Evolutionary conservation across 2,888 invertebrate species (phyloP), one percentile per base, ranked within the genome.

Genomic region (Phragmatobia fuliginosa): DNA sequence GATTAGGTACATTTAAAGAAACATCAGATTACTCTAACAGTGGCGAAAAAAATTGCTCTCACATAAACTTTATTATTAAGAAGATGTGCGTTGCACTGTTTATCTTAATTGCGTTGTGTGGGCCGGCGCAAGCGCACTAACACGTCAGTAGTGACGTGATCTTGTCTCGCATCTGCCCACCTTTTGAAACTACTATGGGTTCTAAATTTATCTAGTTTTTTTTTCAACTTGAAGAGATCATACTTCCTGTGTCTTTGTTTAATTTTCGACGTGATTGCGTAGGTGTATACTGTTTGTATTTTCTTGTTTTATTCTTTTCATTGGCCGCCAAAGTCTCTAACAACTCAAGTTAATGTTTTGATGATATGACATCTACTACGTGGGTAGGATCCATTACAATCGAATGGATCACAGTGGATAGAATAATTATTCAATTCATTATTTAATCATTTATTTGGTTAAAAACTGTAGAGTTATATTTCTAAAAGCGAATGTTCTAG

Each of bases 111-210:
- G 85, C 83, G 41, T 62, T 80, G 81, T 81, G 81, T 83, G 82
- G 82, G 81, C 61, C 69, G 77, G 67, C 70, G 86, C 87, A 81
- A 25, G 25, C 59, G 62, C 61, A 65, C 58, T 45, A 45, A 45
- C 78, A 80, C 73, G 91, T 88, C 80, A 85, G 91, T 91, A 91
- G 83, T 77, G 77, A 82, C 80, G 73, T 87, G 87, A 92, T 92
- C 90, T 88, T 71, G 76, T 75, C 80, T 83, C 52, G 45, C 62
- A 65, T 68, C 76, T 74, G 66, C 75, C 77, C 75, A 76, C 75
- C 68, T 76, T n/a, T 67, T 62, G 70, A 63, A 68, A 75, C 66
- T 68, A 61, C 67, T 73, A 63, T 71, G 68, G 59, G 59, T 62
- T 68, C 71, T 28, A 64, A 65, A 72, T 62, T 73, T 75, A 71